Percentiles rank a stretch among this genome's conserved stretches.
Evolutionary conservation across 2,797 vertebrate genomes (phyloP).

Genomic region (Poecilia wingei): DNA sequence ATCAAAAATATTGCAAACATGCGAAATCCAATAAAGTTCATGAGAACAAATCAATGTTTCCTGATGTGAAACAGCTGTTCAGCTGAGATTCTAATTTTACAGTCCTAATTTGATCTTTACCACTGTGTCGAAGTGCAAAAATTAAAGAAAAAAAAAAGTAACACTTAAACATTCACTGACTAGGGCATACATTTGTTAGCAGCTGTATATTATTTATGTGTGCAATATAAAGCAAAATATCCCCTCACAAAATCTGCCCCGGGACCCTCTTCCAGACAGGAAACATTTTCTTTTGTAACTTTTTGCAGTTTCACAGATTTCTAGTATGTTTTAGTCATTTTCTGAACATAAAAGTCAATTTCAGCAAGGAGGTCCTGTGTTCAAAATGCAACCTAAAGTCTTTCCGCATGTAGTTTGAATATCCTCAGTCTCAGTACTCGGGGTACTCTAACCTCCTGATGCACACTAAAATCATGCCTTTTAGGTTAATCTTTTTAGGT

Average conservation of each 20-base stretch:
- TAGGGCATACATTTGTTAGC: background rate
- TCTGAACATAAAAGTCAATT: slow-evolving; percentile 18
- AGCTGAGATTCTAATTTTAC: slow-evolving; percentile 9
- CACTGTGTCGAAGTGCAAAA: slow-evolving; percentile 9
- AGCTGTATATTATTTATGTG: slow-evolving; percentile 17
- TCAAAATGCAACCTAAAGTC: background rate
- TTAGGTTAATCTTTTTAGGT: background rate
- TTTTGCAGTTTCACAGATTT: slow-evolving; percentile 32
- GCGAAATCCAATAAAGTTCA: slow-evolving; percentile 33
- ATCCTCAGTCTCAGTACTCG: background rate
- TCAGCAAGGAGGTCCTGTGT: background rate
- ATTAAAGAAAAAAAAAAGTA: background rate
- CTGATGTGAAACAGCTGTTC: slow-evolving; percentile 30
- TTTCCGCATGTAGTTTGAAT: background rate
- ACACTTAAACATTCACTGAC: background rate
- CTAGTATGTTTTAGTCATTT: slow-evolving; percentile 42
- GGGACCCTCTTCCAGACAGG: background rate
- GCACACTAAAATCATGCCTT: background rate
- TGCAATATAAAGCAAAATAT: slow-evolving; percentile 9
- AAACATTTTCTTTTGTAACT: slow-evolving; percentile 39
- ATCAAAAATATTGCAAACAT: slow-evolving; percentile 42
- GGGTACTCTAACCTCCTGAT: background rate
- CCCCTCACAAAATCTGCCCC: slow-evolving; percentile 6
- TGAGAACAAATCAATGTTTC: slow-evolving; percentile 42
- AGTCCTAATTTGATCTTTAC: slow-evolving; percentile 11